phyloP scores from a whole-genome alignment of 2,797 vertebrate species.

The Pelochelys cantorii region DNA sequence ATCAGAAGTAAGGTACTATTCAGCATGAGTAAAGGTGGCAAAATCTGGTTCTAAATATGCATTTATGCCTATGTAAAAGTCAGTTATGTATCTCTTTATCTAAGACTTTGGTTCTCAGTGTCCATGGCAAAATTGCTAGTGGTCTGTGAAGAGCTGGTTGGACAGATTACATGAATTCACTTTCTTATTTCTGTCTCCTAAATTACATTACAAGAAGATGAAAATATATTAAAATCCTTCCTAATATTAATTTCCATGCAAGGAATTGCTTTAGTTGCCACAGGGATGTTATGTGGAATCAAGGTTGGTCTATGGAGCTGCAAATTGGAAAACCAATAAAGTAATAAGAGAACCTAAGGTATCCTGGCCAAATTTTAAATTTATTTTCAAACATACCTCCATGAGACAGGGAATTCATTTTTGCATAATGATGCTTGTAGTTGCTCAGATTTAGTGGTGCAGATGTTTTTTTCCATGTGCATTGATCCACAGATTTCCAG shows the following conservation, averaged over 20 bases:
- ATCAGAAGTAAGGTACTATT: background rate
- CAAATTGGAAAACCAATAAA: background rate
- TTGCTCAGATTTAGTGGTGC: background rate
- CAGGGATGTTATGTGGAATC: accelerated
- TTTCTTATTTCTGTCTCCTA: background rate
- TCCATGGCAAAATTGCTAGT: background rate
- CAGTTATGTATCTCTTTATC: background rate
- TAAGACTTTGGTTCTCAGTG: background rate
- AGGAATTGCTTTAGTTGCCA: slow-evolving; percentile 14
- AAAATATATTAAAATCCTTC: background rate
- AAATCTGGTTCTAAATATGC: background rate
- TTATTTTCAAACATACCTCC: slow-evolving; percentile 17
- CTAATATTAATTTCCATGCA: background rate
- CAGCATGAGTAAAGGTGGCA: background rate
- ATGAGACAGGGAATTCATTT: background rate
- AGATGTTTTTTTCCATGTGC: background rate
- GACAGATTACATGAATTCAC: background rate
- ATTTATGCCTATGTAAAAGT: background rate
- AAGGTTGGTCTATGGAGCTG: background rate
- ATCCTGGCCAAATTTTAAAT: slow-evolving; percentile 53
- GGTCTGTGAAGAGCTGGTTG: background rate
- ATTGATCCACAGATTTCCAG: background rate
- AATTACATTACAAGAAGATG: background rate
- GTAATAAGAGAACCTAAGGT: slow-evolving; percentile 34
- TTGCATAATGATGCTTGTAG: background rate